phyloP scores from a whole-genome alignment of 1,140 invertebrate species.

The Cyphomyrmex costatus region DNA sequence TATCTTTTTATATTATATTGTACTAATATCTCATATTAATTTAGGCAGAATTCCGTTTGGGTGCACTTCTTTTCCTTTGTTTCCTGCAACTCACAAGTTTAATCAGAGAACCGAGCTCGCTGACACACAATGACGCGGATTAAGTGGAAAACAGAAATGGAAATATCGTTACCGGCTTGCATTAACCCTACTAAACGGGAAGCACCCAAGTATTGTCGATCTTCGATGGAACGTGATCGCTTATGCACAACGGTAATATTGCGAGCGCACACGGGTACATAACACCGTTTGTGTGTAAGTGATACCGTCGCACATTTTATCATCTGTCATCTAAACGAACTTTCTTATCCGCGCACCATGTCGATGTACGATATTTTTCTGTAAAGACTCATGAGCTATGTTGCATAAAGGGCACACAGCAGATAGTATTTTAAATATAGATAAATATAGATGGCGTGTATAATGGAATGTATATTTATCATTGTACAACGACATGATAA shows the following conservation, averaged over 20 bases:
- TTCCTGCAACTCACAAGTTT: background rate
- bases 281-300: background rate
- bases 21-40: background rate
- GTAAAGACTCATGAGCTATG: background rate
- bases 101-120: background rate
- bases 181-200: background rate
- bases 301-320: constrained; percentile 15
- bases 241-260: background rate
- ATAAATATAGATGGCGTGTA: background rate
- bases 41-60: background rate
- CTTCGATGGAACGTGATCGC: constrained; percentile 17
- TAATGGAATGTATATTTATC: too few species aligned
- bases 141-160: constrained; percentile 12
- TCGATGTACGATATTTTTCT: constrained; percentile 1
- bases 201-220: background rate
- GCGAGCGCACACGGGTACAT: background rate
- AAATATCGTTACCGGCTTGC: background rate
- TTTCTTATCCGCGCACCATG: background rate
- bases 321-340: background rate
- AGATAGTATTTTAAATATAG: background rate
- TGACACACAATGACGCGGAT: background rate
- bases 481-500: constrained; percentile 18
- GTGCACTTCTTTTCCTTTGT: background rate
- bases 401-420: background rate
- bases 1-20: background rate